Evolutionary conservation across 92 coral and sea anemone species (phyloP).

Genomic region (Plumapathes pennacea): DNA sequence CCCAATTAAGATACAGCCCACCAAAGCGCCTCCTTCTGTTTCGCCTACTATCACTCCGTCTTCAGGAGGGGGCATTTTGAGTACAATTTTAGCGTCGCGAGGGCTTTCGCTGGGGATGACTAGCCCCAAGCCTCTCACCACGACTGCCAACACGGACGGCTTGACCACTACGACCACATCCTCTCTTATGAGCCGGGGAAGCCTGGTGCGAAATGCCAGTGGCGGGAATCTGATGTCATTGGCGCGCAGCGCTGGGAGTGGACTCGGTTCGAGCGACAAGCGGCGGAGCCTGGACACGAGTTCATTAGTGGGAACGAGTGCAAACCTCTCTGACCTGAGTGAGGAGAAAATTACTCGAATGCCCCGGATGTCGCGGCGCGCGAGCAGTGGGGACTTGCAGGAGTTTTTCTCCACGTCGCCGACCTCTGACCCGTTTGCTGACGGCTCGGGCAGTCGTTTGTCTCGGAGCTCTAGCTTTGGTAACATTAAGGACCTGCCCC

Average conservation of each 20-base stretch:
- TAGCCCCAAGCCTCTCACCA: slow-evolving; percentile 71
- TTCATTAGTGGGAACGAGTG: slow-evolving; percentile 23
- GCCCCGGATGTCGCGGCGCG: slow-evolving; percentile 82
- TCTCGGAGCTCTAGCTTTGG: slow-evolving; percentile 86
- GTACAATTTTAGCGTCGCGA: slow-evolving; percentile 71
- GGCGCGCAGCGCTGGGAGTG: slow-evolving; percentile 42
- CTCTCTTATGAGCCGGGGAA: slow-evolving; percentile 41
- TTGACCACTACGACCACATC: slow-evolving; percentile 50
- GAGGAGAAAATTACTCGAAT: slow-evolving; percentile 16
- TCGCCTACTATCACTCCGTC: slow-evolving; percentile 26
- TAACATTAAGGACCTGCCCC: slow-evolving; percentile 72
- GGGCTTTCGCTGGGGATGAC: slow-evolving; percentile 58
- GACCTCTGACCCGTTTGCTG: slow-evolving; percentile 10
- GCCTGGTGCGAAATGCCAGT: slow-evolving; percentile 77
- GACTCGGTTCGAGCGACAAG: slow-evolving; percentile 37
- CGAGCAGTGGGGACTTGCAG: slow-evolving; percentile 90
- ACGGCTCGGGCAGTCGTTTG: slow-evolving; percentile 43
- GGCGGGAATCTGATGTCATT: slow-evolving; percentile 77
- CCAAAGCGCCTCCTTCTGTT: slow-evolving; percentile 20
- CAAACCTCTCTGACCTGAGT: slow-evolving; percentile 1
- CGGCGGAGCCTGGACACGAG: slow-evolving; percentile 69
- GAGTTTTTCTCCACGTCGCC: slow-evolving; percentile 45
- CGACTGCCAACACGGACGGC: slow-evolving; percentile 62
- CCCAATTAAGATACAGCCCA: slow-evolving; percentile 16
- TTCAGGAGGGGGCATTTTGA: slow-evolving; percentile 58